These are phyloP conservation scores for Drosophila melanosoma DNA, from an alignment of 2,888 invertebrate genomes.

Conservation along the genomic window DNA sequence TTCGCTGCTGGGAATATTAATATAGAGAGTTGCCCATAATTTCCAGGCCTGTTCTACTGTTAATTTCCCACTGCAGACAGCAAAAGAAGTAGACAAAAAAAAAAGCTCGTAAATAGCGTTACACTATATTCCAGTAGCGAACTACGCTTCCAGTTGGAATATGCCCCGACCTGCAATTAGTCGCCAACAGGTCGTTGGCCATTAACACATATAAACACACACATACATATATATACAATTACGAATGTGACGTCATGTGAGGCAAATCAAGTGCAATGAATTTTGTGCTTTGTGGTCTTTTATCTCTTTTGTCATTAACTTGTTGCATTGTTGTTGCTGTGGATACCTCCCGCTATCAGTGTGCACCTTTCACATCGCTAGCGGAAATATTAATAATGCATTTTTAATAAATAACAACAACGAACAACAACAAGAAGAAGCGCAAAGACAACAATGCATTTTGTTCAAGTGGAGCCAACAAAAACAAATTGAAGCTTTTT, in stretches of 20 bases:
- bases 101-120: slow-evolving; percentile 41
- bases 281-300: slow-evolving; percentile 53
- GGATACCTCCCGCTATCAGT: slow-evolving; percentile 45
- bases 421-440: slow-evolving; percentile 15
- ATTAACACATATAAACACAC: slow-evolving; percentile 20
- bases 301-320: slow-evolving; percentile 62
- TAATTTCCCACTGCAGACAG: background rate
- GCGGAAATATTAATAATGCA: slow-evolving; percentile 74
- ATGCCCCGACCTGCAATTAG: slow-evolving; percentile 46
- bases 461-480: slow-evolving; percentile 29
- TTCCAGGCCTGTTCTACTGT: background rate
- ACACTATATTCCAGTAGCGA: slow-evolving; percentile 30
- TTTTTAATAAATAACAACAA: slow-evolving; percentile 57
- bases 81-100: slow-evolving; percentile 23
- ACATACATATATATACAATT: background rate
- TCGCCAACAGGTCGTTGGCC: slow-evolving; percentile 51
- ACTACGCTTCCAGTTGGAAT: slow-evolving; percentile 12
- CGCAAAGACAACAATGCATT: slow-evolving; percentile 44
- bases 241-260: slow-evolving; percentile 59
- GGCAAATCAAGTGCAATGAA: slow-evolving; percentile 54
- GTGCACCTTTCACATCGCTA: slow-evolving; percentile 45
- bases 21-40: background rate
- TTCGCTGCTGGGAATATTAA: background rate
- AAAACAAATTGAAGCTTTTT: background rate
- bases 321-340: slow-evolving; percentile 18